A percentile compares a stretch with the other conserved stretches of the same genome.
Evolutionary conservation across 64 coral and sea anemone species (phyloP).

Genomic region (Cladopsammia gracilis): DNA sequence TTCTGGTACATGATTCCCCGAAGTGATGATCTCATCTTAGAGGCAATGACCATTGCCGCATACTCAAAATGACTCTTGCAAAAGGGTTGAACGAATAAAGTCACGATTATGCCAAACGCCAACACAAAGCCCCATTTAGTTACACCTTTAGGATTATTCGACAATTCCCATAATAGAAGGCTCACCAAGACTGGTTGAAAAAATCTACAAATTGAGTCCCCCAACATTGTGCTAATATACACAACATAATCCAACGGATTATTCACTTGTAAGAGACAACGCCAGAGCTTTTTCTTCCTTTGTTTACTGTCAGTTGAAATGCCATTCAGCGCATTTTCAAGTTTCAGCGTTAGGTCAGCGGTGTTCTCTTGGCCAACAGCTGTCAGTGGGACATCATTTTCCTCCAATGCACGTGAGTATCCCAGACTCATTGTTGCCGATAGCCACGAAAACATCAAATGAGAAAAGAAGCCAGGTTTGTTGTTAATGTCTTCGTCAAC

Average conservation of each 20-base stretch:
- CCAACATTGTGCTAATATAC: slow-evolving; percentile 12
- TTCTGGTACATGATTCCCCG: slow-evolving; percentile 53
- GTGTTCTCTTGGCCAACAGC: slow-evolving; percentile 24
- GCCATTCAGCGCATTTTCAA: neutral
- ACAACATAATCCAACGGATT: slow-evolving; percentile 20
- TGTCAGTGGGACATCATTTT: slow-evolving; percentile 19
- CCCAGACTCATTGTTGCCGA: slow-evolving; percentile 52
- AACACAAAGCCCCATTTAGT: slow-evolving; percentile 35
- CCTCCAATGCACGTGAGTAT: slow-evolving; percentile 35
- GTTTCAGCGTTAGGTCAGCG: neutral
- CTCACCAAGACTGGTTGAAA: slow-evolving; percentile 57
- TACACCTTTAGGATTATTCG: neutral
- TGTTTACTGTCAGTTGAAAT: neutral
- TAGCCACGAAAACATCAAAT: slow-evolving; percentile 48
- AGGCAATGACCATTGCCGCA: slow-evolving; percentile 48
- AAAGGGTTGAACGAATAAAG: slow-evolving; percentile 50
- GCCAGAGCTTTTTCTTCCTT: neutral
- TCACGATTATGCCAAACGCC: slow-evolving; percentile 2
- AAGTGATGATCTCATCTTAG: slow-evolving; percentile 31
- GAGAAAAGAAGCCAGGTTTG: neutral
- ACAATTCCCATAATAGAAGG: slow-evolving; percentile 31
- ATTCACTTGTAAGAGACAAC: slow-evolving; percentile 18
- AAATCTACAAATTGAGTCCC: slow-evolving; percentile 41
- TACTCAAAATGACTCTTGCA: slow-evolving; percentile 37
- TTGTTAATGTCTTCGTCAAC: too few relatives aligned